These are phyloP conservation scores for Dasyprocta punctata DNA, from an alignment of 2,113 vertebrate species.

Conservation along the genomic window DNA sequence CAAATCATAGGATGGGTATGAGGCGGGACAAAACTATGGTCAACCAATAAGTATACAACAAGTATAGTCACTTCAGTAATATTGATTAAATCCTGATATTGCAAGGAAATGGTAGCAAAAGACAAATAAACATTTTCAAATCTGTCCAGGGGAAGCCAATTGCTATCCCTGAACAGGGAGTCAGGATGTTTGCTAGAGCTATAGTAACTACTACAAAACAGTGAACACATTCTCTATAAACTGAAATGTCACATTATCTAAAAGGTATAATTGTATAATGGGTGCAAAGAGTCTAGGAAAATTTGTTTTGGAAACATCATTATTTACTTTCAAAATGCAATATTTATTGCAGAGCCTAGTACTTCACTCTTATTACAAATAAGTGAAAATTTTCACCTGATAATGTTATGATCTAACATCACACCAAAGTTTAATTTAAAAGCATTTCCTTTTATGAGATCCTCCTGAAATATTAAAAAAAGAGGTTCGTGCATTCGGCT, in stretches of 20 bases:
- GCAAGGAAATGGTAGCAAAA: background rate
- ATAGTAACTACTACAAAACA: background rate
- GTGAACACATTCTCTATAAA: background rate
- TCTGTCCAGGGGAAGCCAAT: background rate
- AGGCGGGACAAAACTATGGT: no score
- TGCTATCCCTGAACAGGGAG: background rate
- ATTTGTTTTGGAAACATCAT: background rate
- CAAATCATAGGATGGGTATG: no score
- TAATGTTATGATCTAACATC: background rate
- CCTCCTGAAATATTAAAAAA: conserved; percentile 20
- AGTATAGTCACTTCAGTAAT: no score
- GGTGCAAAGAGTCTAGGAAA: background rate
- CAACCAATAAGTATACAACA: no score
- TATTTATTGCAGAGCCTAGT: background rate
- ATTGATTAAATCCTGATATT: no score
- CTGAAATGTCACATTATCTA: background rate
- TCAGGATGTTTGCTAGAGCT: background rate
- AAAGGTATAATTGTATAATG: background rate
- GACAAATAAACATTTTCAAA: background rate
- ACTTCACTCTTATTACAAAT: background rate
- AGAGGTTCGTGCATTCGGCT: background rate
- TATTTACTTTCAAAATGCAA: conserved; percentile 43
- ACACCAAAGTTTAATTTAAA: conserved; percentile 7
- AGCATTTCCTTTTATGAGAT: conserved; percentile 9
- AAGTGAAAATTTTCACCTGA: conserved; percentile 39